Percentiles rank a stretch among this genome's conserved stretches.
These are phyloP conservation scores for Pollenia labialis DNA, from an alignment of 2,888 invertebrate species.

Conservation along the genomic window DNA sequence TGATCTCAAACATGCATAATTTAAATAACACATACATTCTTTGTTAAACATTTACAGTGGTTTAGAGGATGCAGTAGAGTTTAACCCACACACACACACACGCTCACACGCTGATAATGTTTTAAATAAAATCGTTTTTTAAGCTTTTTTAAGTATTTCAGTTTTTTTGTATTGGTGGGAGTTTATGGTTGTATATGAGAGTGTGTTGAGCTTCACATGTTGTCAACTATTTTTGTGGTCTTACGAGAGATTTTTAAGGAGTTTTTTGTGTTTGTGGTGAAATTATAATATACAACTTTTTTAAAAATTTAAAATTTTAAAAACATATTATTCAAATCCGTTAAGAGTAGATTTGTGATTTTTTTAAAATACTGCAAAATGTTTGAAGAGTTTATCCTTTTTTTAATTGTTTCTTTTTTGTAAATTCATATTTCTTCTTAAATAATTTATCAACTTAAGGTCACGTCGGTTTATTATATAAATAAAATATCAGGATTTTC, in stretches of 20 bases:
- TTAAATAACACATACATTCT: no score
- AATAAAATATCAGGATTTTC: no score
- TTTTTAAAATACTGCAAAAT: no score
- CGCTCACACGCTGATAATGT: constrained; percentile 28
- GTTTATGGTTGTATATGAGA: background rate
- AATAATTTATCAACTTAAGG: no score
- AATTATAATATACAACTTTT: constrained; percentile 35
- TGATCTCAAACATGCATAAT: background rate
- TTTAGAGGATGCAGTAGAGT: constrained; percentile 5
- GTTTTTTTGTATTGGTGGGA: background rate
- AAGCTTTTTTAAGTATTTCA: background rate
- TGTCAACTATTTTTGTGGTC: constrained; percentile 46
- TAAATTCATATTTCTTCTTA: no score
- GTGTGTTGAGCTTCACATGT: constrained; percentile 33
- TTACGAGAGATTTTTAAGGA: constrained; percentile 29
- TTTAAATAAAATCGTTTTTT: constrained; percentile 42
- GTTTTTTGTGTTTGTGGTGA: constrained; percentile 23
- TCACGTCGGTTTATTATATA: no score
- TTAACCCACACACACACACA: constrained; percentile 8
- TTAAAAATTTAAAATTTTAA: background rate
- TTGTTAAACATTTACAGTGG: constrained; percentile 20
- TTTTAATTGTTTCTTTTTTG: no score
- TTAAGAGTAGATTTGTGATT: background rate
- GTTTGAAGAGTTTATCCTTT: no score
- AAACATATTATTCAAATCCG: background rate